A percentile compares a stretch with the other conserved stretches of the same genome.
phyloP scores from a whole-genome alignment of 2,888 invertebrate genomes.

The Ectemnius continuus region DNA sequence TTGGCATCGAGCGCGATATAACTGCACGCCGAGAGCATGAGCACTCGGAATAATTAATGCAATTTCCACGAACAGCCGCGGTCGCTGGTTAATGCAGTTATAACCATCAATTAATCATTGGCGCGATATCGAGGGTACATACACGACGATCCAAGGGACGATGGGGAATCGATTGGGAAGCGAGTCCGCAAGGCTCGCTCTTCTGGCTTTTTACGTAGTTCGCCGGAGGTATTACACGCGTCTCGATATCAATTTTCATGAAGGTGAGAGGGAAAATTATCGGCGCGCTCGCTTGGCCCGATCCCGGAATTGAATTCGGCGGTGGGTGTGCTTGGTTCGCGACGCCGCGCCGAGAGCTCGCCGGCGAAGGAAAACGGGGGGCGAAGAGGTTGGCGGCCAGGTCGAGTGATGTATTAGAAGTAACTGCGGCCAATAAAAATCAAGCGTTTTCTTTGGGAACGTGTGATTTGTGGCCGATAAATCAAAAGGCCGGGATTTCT shows the following conservation, averaged over 20 bases:
- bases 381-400: neutral
- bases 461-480: constrained; percentile 66
- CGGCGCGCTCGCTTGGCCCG: constrained; percentile 31
- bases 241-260: constrained; percentile 45
- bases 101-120: constrained; percentile 60
- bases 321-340: constrained; percentile 14
- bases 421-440: constrained; percentile 68
- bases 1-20: constrained; percentile 47
- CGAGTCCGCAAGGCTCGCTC: too few species aligned
- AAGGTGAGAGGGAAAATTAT: constrained; percentile 44
- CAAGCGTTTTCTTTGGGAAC: constrained; percentile 60
- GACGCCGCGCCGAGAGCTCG: too few species aligned
- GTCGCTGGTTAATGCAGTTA: constrained; percentile 56
- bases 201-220: constrained; percentile 20
- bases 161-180: constrained; percentile 4
- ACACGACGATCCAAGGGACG: constrained; percentile 42
- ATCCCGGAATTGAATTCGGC: constrained; percentile 49
- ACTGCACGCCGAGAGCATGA: constrained; percentile 50
- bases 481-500: constrained; percentile 63
- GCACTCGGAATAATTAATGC: constrained; percentile 62
- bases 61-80: constrained; percentile 53
- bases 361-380: too few species aligned
- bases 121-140: constrained; percentile 46
- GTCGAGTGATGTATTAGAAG: constrained; percentile 64
- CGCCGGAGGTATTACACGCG: constrained; percentile 36